Percentiles rank a stretch among this genome's conserved stretches.
Evolutionary conservation across 2,797 vertebrate species (phyloP).

Genomic region (Manis pentadactyla): DNA sequence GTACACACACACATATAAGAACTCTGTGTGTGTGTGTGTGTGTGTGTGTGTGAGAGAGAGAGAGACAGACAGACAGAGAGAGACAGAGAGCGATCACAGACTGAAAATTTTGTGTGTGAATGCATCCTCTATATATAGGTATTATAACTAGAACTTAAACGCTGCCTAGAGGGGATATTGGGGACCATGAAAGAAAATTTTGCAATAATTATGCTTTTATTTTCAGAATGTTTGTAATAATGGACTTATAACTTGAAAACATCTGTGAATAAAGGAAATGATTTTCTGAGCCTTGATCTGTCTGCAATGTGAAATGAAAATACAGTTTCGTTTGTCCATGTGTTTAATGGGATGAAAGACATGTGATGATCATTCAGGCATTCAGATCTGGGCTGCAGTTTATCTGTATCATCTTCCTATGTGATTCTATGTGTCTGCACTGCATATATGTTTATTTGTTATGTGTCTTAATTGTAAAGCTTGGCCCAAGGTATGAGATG

Average conservation of each 20-base stretch:
- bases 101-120: not conserved
- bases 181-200: not conserved
- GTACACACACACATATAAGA: not conserved
- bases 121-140: not conserved
- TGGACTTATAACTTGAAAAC: not conserved
- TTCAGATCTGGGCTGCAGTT: not conserved
- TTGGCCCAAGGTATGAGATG: not conserved
- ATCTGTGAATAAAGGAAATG: not conserved
- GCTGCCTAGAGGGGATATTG: not conserved
- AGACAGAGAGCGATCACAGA: too few species aligned
- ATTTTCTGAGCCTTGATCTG: not conserved
- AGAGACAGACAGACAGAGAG: not conserved
- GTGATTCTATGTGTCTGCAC: not conserved
- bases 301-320: slow-evolving; percentile 5
- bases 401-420: not conserved
- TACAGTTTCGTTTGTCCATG: not conserved
- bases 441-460: not conserved
- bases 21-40: too few species aligned
- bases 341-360: slow-evolving; percentile 5
- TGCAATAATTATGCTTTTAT: not conserved
- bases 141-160: slow-evolving; percentile 26
- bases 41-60: not conserved
- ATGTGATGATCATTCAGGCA: not conserved
- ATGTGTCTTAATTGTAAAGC: not conserved
- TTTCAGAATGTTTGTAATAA: slow-evolving; percentile 42